Percentiles rank a stretch among this genome's conserved stretches.
phyloP scores from a whole-genome alignment of 2,113 vertebrate genomes.

The Seriola aureovittata region DNA sequence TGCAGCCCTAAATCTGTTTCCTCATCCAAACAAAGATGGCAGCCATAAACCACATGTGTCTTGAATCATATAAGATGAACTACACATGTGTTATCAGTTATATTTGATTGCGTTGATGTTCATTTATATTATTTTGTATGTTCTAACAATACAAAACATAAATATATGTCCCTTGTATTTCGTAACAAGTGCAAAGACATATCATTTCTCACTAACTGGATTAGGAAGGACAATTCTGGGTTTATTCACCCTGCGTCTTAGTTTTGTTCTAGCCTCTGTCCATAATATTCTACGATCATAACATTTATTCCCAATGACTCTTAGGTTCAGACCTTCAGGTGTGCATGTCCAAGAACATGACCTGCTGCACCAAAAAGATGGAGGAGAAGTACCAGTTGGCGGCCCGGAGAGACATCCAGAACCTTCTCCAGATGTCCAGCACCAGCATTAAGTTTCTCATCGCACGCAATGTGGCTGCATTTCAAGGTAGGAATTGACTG shows the following conservation, averaged over 20 bases:
- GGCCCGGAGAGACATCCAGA: constrained; percentile 87
- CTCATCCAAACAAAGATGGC: neutral
- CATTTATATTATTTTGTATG: neutral
- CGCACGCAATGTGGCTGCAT: constrained; percentile 87
- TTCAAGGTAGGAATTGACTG: constrained; percentile 88
- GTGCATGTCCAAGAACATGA: constrained; percentile 85
- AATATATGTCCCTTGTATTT: neutral
- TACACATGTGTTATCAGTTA: neutral
- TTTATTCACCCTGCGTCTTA: neutral
- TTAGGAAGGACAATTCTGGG: neutral
- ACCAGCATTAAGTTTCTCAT: constrained; percentile 88
- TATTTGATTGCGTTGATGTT: neutral
- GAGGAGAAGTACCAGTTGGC: constrained; percentile 89
- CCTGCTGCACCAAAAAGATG: constrained; percentile 93
- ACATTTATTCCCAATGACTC: constrained; percentile 29
- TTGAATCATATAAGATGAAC: too few species aligned
- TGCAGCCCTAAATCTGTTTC: too few species aligned
- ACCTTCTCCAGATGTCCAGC: constrained; percentile 88
- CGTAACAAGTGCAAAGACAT: neutral
- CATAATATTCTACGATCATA: neutral
- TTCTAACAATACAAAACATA: neutral
- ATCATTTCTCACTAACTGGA: neutral
- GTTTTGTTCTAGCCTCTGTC: neutral
- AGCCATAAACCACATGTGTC: too few species aligned
- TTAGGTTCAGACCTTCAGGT: constrained; percentile 90